Percentiles rank a stretch among this genome's conserved stretches.
Conservation (phyloP, 1,140 invertebrate species). For the Chrysoperla carnea region DNA sequence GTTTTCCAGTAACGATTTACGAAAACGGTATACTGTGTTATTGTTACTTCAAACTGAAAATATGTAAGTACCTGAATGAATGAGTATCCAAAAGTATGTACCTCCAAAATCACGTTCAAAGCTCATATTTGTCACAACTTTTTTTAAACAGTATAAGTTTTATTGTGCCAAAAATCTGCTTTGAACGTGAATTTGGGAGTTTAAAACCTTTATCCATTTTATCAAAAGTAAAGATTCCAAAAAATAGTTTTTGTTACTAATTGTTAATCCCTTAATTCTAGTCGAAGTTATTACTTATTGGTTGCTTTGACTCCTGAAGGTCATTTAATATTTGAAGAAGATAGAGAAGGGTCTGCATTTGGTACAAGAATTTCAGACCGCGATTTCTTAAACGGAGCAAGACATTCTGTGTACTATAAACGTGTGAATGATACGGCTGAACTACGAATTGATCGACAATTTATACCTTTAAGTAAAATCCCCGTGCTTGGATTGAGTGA, state of each 20-base stretch:
- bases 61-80: conserved; percentile 37
- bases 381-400: conserved; percentile 63
- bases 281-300: conserved; percentile 64
- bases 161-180: too few relatives aligned
- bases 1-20: conserved; percentile 61
- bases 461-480: conserved; percentile 44
- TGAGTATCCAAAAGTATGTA: not conserved
- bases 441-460: conserved; percentile 56
- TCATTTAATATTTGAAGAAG: conserved; percentile 68
- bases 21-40: conserved; percentile 55
- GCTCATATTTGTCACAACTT: too few relatives aligned
- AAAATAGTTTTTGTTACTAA: not conserved
- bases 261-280: conserved; percentile 22
- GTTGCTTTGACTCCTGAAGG: conserved; percentile 65
- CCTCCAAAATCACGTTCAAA: not conserved
- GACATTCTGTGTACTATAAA: conserved; percentile 74
- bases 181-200: too few relatives aligned
- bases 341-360: conserved; percentile 48
- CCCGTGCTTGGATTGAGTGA: conserved; percentile 43
- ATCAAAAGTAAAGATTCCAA: too few relatives aligned
- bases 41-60: conserved; percentile 65
- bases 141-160: too few relatives aligned
- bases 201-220: too few relatives aligned
- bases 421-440: conserved; percentile 49
- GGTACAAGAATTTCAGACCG: conserved; percentile 51